Conservation (phyloP, 2,888 invertebrate species). For the Amaurobius ferox region DNA sequence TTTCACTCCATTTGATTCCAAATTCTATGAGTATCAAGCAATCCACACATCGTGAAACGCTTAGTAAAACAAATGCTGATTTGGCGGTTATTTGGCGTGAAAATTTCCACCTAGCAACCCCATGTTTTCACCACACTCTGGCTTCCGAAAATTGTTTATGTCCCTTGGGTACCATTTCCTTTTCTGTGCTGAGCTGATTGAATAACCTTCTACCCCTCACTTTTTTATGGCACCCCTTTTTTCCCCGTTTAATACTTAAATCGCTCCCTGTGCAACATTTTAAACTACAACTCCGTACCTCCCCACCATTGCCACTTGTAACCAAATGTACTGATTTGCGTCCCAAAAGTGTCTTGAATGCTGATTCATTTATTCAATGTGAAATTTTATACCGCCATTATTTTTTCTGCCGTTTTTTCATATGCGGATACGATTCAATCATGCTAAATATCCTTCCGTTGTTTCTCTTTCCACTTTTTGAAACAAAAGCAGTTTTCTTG, state of each 20-base stretch:
- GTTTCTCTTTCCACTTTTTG: no score
- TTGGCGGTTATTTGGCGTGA: conserved; percentile 33
- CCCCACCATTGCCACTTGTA: conserved; percentile 42
- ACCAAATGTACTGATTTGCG: conserved; percentile 58
- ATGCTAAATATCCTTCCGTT: no score
- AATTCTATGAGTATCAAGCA: no score
- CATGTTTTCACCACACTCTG: conserved; percentile 22
- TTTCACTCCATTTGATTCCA: no score
- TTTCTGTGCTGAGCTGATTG: conserved; percentile 62
- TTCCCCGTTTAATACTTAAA: conserved; percentile 60
- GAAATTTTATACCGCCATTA: conserved; percentile 1
- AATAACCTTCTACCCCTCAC: conserved; percentile 44
- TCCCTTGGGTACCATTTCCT: conserved; percentile 60
- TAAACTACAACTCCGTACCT: conserved; percentile 4
- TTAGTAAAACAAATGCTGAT: no score
- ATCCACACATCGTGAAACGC: neutral
- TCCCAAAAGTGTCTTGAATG: neutral
- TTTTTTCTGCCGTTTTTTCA: neutral
- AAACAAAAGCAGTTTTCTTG: no score
- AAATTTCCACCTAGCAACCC: conserved; percentile 28
- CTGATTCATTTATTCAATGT: conserved; percentile 1
- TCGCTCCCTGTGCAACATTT: conserved; percentile 36
- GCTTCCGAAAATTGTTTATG: conserved; percentile 58
- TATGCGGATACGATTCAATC: no score
- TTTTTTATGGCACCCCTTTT: conserved; percentile 45